Percentiles rank a stretch among this genome's conserved stretches.
These are phyloP conservation scores for Moxostoma hubbsi DNA, from an alignment of 2,797 vertebrate species.

Conservation along the genomic window DNA sequence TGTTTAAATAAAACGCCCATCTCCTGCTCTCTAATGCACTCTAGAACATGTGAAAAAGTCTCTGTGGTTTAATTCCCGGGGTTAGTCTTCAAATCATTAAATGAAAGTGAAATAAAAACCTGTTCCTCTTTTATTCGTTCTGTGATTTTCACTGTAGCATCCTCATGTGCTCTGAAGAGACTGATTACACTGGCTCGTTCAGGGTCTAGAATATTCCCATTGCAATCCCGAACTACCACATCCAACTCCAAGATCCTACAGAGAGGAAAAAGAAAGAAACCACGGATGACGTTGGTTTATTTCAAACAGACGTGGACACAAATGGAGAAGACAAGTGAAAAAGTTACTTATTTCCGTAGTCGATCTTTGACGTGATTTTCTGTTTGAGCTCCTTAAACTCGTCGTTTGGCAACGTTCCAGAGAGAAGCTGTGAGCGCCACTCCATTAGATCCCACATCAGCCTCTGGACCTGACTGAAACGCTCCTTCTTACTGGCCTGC, in stretches of 20 bases:
- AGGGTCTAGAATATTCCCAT: conserved; percentile 96
- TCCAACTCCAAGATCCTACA: conserved; percentile 92
- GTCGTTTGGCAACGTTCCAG: conserved; percentile 93
- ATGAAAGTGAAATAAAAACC: conserved; percentile 68
- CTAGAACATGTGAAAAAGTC: not conserved
- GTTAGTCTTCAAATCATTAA: not conserved
- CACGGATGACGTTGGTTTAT: too few relatives aligned
- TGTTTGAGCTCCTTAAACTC: conserved; percentile 98
- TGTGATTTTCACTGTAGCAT: conserved; percentile 88
- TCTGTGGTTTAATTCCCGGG: not conserved
- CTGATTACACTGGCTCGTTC: conserved; percentile 93
- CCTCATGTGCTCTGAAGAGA: conserved; percentile 92
- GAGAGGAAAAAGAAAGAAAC: not conserved
- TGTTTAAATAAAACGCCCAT: not conserved
- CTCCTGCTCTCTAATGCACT: not conserved
- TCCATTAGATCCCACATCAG: conserved; percentile 98
- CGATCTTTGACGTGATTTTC: conserved; percentile 98
- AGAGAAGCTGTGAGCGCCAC: conserved; percentile 97
- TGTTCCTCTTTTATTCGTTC: conserved; percentile 96
- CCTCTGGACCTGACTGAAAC: conserved; percentile 85
- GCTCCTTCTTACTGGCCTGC: conserved; percentile 82
- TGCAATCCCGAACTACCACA: conserved; percentile 90
- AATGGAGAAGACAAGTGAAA: not conserved
- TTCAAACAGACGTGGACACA: not conserved
- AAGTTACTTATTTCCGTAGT: conserved; percentile 96